These are phyloP conservation scores for Drosophila virilis DNA, from an alignment of 1,140 invertebrate species.

Conservation along the genomic window DNA sequence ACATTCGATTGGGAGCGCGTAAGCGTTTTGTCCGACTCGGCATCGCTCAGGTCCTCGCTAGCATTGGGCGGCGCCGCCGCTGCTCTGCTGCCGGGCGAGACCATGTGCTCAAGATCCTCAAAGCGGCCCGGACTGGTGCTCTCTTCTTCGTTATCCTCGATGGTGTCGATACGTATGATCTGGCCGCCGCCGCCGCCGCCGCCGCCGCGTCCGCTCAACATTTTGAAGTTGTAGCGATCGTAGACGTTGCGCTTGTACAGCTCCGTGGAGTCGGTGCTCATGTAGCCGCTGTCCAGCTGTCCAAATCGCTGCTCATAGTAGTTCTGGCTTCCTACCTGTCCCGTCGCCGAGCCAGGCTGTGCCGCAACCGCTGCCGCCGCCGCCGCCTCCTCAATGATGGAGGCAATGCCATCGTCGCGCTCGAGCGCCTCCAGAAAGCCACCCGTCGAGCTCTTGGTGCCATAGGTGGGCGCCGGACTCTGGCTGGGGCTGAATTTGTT, in stretches of 20 bases:
- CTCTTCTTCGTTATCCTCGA: slow-evolving; percentile 81
- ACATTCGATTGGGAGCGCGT: slow-evolving; percentile 64
- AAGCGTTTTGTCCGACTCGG: slow-evolving; percentile 76
- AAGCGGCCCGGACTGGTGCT: slow-evolving; percentile 39
- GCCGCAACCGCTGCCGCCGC: slow-evolving; percentile 27
- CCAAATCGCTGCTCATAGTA: slow-evolving; percentile 81
- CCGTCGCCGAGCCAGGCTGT: slow-evolving; percentile 22
- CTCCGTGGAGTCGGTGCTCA: slow-evolving; percentile 90
- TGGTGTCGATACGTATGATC: slow-evolving; percentile 79
- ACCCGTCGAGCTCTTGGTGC: slow-evolving; percentile 52
- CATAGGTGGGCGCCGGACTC: slow-evolving; percentile 75
- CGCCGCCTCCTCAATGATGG: slow-evolving; percentile 73
- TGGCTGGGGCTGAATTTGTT: slow-evolving; percentile 82
- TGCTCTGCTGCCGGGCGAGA: slow-evolving; percentile 48
- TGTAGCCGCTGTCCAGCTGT: slow-evolving; percentile 88
- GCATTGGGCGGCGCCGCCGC: slow-evolving; percentile 31
- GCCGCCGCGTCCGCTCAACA: slow-evolving; percentile 57
- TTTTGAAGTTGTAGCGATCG: slow-evolving; percentile 82
- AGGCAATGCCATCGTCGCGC: slow-evolving; percentile 79
- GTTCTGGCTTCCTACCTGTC: slow-evolving; percentile 60
- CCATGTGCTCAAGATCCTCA: slow-evolving; percentile 82
- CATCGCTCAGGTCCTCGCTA: slow-evolving; percentile 62
- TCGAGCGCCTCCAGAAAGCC: slow-evolving; percentile 66
- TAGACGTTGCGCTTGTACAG: slow-evolving; percentile 78
- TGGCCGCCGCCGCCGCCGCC: slow-evolving; percentile 55